Conservation (phyloP, 2,113 vertebrate species). For the Pollimyrus isidori region DNA sequence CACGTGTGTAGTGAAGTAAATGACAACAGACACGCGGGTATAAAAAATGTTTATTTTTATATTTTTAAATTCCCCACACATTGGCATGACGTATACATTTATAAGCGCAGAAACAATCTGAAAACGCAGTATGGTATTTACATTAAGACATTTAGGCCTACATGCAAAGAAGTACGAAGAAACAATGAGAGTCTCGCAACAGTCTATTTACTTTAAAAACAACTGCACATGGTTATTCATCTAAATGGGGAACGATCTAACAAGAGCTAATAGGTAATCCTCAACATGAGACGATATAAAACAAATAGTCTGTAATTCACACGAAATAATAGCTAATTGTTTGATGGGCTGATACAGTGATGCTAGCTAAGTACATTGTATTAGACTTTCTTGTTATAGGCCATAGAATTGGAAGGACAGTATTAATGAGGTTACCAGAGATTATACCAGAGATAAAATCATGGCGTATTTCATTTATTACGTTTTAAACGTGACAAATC, state of each 20-base stretch:
- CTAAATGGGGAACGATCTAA: neutral
- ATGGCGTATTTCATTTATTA: neutral
- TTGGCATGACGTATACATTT: neutral
- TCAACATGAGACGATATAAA: neutral
- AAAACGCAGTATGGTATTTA: neutral
- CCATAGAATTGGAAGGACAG: neutral
- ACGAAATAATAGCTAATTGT: neutral
- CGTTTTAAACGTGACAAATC: neutral
- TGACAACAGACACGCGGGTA: neutral
- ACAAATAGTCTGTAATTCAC: neutral
- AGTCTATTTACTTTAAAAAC: neutral
- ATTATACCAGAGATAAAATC: neutral
- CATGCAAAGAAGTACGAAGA: neutral
- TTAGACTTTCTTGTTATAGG: neutral
- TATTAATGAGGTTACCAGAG: neutral
- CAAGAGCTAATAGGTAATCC: neutral
- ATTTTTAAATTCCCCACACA: neutral
- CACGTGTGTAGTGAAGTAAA: slow-evolving; percentile 2
- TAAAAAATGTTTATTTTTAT: neutral
- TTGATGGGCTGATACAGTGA: neutral
- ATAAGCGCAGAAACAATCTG: neutral
- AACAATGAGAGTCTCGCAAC: neutral
- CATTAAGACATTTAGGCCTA: neutral
- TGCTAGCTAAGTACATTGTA: neutral
- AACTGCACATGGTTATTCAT: neutral